phyloP scores from a whole-genome alignment of 2,113 vertebrate genomes.

The Rhegmatorhina hoffmannsi region DNA sequence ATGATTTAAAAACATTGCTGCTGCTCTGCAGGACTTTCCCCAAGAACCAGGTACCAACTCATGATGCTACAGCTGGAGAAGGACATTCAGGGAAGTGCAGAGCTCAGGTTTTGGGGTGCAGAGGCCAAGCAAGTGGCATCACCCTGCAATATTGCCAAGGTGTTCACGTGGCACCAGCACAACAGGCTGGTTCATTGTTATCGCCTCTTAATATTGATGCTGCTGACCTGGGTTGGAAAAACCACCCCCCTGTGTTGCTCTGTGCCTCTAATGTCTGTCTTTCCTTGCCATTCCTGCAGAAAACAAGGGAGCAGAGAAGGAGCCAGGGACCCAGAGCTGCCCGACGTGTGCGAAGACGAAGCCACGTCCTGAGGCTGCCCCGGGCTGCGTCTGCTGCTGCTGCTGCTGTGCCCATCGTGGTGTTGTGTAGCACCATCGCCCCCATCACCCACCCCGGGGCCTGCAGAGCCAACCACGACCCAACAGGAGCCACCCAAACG shows the following conservation, averaged over 20 bases:
- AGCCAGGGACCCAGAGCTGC: conserved; percentile 71
- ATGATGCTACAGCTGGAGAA: background rate
- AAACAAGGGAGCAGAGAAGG: conserved; percentile 75
- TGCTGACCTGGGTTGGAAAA: background rate
- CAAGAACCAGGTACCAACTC: background rate
- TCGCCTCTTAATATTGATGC: background rate
- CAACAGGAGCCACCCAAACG: background rate
- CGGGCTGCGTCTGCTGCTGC: background rate
- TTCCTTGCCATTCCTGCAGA: conserved; percentile 23
- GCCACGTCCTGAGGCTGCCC: conserved; percentile 70
- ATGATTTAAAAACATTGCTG: background rate
- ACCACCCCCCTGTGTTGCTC: background rate
- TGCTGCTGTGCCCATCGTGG: conserved; percentile 19
- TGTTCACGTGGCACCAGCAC: background rate
- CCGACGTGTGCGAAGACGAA: conserved; percentile 75
- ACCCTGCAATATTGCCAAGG: background rate
- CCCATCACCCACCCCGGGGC: conserved; percentile 13
- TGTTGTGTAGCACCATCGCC: conserved; percentile 52
- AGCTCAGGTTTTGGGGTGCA: background rate
- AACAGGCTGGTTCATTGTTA: background rate
- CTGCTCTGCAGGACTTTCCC: background rate
- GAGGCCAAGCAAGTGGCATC: background rate
- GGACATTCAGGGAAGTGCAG: background rate
- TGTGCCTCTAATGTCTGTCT: background rate
- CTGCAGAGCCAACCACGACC: background rate